Percentiles rank a stretch among this genome's conserved stretches.
phyloP scores from a whole-genome alignment of 2,113 vertebrate genomes.

The Mustela lutreola region DNA sequence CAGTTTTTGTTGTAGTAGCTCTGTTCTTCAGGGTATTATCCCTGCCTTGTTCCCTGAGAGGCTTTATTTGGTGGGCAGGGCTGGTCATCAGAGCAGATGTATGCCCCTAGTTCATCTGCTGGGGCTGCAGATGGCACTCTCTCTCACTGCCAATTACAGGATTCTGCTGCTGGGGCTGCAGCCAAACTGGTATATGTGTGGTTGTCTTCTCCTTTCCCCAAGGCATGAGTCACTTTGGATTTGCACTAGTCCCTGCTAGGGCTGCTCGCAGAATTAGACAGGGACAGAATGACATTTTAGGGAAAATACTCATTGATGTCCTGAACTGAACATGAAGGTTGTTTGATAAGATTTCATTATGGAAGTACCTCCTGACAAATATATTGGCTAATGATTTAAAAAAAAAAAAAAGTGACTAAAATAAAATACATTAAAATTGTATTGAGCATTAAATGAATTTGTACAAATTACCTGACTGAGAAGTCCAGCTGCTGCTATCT shows the following conservation, averaged over 20 bases:
- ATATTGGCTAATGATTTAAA: background rate
- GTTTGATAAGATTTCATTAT: background rate
- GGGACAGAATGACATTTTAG: background rate
- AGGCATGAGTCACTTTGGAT: background rate
- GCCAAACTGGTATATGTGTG: background rate
- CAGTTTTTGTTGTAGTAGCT: background rate
- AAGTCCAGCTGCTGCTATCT: background rate
- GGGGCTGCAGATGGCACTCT: background rate
- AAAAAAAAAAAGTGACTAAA: background rate
- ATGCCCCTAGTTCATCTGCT: background rate
- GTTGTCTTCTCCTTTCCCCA: background rate
- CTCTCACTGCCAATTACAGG: background rate
- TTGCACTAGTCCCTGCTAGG: background rate
- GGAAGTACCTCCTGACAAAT: background rate
- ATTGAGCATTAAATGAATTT: slow-evolving; percentile 36
- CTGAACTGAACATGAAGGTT: background rate
- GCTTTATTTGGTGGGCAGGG: background rate
- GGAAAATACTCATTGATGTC: background rate
- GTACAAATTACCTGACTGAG: background rate
- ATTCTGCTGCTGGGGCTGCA: background rate
- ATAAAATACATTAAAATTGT: slow-evolving; percentile 31
- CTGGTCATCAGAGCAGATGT: background rate
- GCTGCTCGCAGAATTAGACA: background rate
- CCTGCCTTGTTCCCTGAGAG: background rate
- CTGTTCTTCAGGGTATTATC: background rate